Base-by-base conservation (phyloP, 30 jellyfish, hydroid and myxozoan genomes). In the Clytia hemisphaerica region DNA sequence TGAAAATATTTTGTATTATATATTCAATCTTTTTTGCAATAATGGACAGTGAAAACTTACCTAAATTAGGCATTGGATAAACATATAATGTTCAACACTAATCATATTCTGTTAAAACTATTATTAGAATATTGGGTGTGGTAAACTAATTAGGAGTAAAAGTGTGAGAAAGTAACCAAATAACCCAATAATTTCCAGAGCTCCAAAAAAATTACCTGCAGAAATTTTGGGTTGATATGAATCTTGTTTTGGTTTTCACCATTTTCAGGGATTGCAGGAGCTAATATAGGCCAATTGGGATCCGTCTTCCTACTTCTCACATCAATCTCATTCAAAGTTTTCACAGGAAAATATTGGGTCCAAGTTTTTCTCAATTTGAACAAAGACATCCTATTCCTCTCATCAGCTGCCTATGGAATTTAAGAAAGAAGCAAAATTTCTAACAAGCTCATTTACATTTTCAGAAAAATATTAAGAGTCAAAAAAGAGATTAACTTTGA, bases 211-310 rank as follows among this genome's bases (percentile, higher is more conserved):
- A 51, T 1, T 71, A 84, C 95, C 89, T 76, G 83, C 45, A 84
- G 76, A 64, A 84, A 84, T 74, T 44, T 84, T n/a, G 95, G 95
- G 55, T 84, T 84, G 51, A 84, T 57, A 37, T 84, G 95, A n/a
- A 84, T 84, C 32, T 21, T 36, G 14, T 58, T 58, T 58, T 58
- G 71, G 93, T 25, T 24, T 45, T 44, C 44, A 15, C 16, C 37
- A n/a, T 22, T 22, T 7, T 14, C 33, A 35, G 38, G 21, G 21
- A 37, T 18, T 22, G 28, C 26, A 36, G 78, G 18, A 2, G 92
- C 73, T 19, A 44, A 22, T 0, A 85, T 83, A 7, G 96, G 96
- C 96, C 96, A 85, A 70, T 85, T 85, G 2, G 90, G 96, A 48
- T 85, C 96, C 72, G 73, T 37, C 14, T 45, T 55, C 24, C 58